Evolutionary conservation across 2,888 invertebrate species (phyloP).

Genomic region (Allolobophora icterica): DNA sequence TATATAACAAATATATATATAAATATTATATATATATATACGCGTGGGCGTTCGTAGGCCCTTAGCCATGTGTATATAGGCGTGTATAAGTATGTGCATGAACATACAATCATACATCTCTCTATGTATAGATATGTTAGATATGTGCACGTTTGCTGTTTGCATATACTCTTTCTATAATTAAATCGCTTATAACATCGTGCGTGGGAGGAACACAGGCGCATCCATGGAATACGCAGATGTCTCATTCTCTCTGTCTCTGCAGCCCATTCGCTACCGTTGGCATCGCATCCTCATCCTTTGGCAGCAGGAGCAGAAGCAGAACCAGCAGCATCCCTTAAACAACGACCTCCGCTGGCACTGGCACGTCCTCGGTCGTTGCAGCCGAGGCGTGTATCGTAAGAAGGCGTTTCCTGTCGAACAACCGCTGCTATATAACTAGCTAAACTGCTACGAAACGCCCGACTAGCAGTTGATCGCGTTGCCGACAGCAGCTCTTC

Average conservation of each 20-base stretch:
- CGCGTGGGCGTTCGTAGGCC: too few relatives aligned
- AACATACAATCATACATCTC: neutral
- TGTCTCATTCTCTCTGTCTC: slow-evolving; percentile 10
- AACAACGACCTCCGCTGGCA: neutral
- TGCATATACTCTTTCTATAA: neutral
- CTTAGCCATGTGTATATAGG: too few relatives aligned
- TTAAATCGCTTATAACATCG: neutral
- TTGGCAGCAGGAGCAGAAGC: too few relatives aligned
- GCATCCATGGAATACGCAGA: neutral
- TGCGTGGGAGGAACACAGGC: neutral
- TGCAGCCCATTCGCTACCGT: neutral
- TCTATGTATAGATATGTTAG: neutral
- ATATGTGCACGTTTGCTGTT: neutral
- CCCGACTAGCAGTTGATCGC: neutral
- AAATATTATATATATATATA: neutral
- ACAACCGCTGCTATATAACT: neutral
- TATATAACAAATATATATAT: neutral
- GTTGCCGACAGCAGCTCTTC: neutral
- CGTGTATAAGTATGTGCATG: too few relatives aligned
- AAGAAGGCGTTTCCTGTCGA: neutral
- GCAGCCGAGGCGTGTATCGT: neutral
- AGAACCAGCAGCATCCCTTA: neutral
- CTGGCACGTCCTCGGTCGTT: neutral
- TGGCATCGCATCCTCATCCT: neutral
- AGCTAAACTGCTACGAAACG: neutral